These are phyloP conservation scores for Oedothorax gibbosus DNA, from an alignment of 1,140 invertebrate genomes.

Conservation along the genomic window DNA sequence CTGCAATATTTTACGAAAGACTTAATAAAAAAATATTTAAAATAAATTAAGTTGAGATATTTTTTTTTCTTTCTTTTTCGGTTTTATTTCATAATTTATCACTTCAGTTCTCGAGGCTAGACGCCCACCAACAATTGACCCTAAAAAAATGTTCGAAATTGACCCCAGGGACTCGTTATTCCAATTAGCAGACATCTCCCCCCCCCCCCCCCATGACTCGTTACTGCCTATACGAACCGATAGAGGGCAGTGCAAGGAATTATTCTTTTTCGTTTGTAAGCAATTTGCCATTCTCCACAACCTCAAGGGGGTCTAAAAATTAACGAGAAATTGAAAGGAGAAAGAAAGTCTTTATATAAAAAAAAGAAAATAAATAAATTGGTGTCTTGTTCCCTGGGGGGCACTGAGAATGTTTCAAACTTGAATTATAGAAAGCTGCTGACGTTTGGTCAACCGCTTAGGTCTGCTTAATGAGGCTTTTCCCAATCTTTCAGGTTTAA, in stretches of 20 bases:
- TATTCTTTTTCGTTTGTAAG: conserved; percentile 16
- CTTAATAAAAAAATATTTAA: conserved; percentile 1
- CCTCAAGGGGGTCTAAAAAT: conserved; percentile 40
- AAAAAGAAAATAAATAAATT: no score
- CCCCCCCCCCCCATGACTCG: not conserved
- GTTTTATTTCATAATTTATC: conserved; percentile 47
- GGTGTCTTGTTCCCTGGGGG: no score
- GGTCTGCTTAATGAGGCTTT: no score
- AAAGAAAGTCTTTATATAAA: not conserved
- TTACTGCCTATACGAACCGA: conserved; percentile 21
- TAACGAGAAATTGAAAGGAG: conserved; percentile 44
- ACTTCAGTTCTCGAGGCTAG: conserved; percentile 19
- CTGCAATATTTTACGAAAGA: conserved; percentile 29
- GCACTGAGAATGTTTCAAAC: no score
- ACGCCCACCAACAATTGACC: conserved; percentile 29
- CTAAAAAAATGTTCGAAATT: conserved; percentile 22
- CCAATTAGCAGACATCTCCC: conserved; percentile 43
- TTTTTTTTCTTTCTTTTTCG: not conserved
- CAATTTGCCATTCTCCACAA: conserved; percentile 30
- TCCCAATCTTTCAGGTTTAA: no score
- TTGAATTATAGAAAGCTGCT: no score
- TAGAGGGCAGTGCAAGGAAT: conserved; percentile 35
- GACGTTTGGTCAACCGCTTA: no score
- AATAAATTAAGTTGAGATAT: conserved; percentile 5
- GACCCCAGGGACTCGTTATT: conserved; percentile 46